phyloP scores from a whole-genome alignment of 2,113 vertebrate genomes.

The Lagenorhynchus albirostris region DNA sequence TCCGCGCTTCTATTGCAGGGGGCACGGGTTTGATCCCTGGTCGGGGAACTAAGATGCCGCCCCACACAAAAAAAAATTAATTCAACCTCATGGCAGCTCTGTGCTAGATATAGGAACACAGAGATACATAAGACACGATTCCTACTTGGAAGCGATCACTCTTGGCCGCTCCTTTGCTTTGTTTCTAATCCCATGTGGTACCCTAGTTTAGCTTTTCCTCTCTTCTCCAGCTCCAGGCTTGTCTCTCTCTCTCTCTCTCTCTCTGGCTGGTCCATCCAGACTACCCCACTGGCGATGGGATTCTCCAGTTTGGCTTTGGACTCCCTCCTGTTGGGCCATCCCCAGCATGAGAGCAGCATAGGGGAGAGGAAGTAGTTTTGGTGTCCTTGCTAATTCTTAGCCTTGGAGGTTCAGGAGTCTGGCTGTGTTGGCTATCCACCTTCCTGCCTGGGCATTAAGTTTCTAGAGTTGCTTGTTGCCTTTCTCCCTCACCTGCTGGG shows the following conservation, averaged over 20 bases:
- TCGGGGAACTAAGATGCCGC: too few relatives aligned
- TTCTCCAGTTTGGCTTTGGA: neutral
- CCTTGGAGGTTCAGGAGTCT: neutral
- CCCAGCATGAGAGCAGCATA: too few relatives aligned
- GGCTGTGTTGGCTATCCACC: neutral
- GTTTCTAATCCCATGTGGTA: neutral
- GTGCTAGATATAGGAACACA: neutral
- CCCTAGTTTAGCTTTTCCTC: neutral
- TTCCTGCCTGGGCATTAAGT: neutral
- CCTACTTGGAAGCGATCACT: neutral
- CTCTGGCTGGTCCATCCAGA: neutral
- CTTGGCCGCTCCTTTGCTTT: neutral
- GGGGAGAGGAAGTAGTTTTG: neutral
- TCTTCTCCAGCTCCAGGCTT: neutral
- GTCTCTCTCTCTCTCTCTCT: neutral
- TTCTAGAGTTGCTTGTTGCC: neutral
- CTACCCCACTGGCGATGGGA: neutral
- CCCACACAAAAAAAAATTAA: neutral
- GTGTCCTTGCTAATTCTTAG: neutral
- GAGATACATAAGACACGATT: neutral
- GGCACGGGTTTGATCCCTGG: too few relatives aligned
- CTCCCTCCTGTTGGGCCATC: neutral
- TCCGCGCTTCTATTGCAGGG: too few relatives aligned
- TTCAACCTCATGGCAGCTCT: neutral
- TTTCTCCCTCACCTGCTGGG: neutral